Evolutionary conservation across 2,888 invertebrate species (phyloP).

Genomic region (Coleophora flavipennella): DNA sequence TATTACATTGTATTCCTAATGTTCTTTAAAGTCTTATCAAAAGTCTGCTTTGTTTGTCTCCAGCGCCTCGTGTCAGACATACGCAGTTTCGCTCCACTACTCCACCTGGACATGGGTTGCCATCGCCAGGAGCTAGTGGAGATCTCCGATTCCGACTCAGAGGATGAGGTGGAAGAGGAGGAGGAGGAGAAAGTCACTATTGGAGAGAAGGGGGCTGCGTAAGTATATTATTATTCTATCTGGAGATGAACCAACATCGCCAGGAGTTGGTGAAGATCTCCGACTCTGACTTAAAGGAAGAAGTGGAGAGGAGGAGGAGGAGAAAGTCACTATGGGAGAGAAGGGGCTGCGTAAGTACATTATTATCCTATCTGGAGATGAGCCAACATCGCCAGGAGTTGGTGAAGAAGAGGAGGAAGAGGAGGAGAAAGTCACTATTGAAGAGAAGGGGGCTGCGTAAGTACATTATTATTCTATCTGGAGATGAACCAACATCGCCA

Average conservation of each 20-base stretch:
- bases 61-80: conserved; percentile 44
- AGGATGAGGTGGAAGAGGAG: conserved; percentile 18
- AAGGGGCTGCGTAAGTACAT: conserved; percentile 40
- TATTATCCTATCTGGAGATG: too few relatives aligned
- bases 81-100: conserved; percentile 33
- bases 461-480: conserved; percentile 32
- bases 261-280: too few relatives aligned
- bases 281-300: conserved; percentile 56
- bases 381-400: too few relatives aligned
- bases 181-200: conserved; percentile 18
- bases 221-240: conserved; percentile 15
- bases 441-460: too few relatives aligned
- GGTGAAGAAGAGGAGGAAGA: too few relatives aligned
- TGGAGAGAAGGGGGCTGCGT: conserved; percentile 36
- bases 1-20: too few relatives aligned
- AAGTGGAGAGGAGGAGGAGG: conserved; percentile 1
- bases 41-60: conserved; percentile 7
- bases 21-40: too few relatives aligned
- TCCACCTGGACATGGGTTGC: conserved; percentile 32
- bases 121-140: conserved; percentile 44
- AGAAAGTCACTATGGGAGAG: conserved; percentile 27
- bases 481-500: conserved; percentile 27
- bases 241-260: too few relatives aligned
- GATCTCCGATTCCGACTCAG: conserved; percentile 63
- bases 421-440: too few relatives aligned